A percentile compares a stretch with the other conserved stretches of the same genome.
Conservation (phyloP, 2,113 vertebrate species). For the Aythya baeri region DNA sequence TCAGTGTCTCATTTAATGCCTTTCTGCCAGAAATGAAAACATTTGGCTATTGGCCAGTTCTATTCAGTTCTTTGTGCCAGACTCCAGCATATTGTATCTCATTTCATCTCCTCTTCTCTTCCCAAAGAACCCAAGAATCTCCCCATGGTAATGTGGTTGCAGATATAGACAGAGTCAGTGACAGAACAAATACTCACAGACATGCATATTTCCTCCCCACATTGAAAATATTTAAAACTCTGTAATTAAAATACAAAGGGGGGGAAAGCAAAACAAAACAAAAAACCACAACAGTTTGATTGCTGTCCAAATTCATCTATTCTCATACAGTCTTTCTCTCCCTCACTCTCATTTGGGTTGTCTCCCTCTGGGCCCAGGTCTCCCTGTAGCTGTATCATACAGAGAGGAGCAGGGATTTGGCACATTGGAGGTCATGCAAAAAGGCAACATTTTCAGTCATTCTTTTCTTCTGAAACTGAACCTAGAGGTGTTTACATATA, state of each 20-base stretch:
- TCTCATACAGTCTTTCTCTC: background rate
- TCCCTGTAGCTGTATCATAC: background rate
- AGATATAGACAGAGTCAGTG: background rate
- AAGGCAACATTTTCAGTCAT: background rate
- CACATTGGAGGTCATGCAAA: background rate
- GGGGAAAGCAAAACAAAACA: rapidly evolving
- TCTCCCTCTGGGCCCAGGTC: background rate
- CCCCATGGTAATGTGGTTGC: background rate
- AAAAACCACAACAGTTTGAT: background rate
- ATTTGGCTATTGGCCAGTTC: conserved; percentile 1
- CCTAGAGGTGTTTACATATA: background rate
- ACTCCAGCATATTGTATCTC: background rate
- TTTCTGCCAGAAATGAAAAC: conserved; percentile 46
- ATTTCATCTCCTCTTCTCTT: background rate
- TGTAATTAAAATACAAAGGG: background rate
- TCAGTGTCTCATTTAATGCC: background rate
- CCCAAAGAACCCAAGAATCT: background rate
- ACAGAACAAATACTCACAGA: background rate
- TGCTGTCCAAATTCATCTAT: background rate
- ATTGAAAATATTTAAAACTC: background rate
- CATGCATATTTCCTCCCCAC: background rate
- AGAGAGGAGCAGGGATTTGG: background rate
- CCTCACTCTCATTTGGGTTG: background rate
- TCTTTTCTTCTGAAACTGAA: background rate
- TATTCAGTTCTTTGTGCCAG: background rate